Base-by-base conservation (phyloP, 2,113 vertebrate species). In the Oenanthe melanoleuca region DNA sequence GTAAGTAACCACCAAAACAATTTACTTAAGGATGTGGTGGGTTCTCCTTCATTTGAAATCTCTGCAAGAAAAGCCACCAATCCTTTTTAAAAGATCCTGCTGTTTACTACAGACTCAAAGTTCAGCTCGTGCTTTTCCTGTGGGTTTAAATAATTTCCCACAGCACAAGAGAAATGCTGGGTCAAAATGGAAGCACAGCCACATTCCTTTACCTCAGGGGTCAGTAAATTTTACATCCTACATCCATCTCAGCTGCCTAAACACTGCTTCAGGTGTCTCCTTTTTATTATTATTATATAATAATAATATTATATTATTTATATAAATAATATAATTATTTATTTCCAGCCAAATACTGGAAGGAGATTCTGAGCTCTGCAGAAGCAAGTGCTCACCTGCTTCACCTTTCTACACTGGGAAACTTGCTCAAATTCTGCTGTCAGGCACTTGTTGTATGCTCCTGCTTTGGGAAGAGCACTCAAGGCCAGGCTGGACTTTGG, bases 21-120 rank as follows among this genome's bases (percentile, higher is more conserved):
- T 96, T 95, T 95, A 89, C 71, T 97, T 91, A 95, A 97, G 94
- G 96, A 96, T 96, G 95, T 95, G 92, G 94, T 95, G 78, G 91
- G 92, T 95, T 96, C 96, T 91, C 94, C 89, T 95, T 91, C 93
- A 94, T 96, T 94, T 95, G 93, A 96, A 92, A 94, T 63, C 78
- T 91, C 75, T 93, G 86, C 89, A 86, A 87, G 86, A 89, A 91
- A 97, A 97, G 93, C 93, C 95, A 95, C 91, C 75, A 81, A 80
- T 28, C 47, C 63, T 75, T 91, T 93, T 91, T 31, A 94, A 93
- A 79, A 73, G 65, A 75, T 71, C 40, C 34, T 93, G 44, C 65
- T 94, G 83, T 97, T 97, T 97, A 97, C 95, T 96, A 97, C 60
- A 73, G 81, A 60, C 64, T 82, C 63, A 21, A 78, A 78, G 86